Evolutionary conservation across 2,888 invertebrate species (phyloP).

Genomic region (Pristionchus arcanus): DNA sequence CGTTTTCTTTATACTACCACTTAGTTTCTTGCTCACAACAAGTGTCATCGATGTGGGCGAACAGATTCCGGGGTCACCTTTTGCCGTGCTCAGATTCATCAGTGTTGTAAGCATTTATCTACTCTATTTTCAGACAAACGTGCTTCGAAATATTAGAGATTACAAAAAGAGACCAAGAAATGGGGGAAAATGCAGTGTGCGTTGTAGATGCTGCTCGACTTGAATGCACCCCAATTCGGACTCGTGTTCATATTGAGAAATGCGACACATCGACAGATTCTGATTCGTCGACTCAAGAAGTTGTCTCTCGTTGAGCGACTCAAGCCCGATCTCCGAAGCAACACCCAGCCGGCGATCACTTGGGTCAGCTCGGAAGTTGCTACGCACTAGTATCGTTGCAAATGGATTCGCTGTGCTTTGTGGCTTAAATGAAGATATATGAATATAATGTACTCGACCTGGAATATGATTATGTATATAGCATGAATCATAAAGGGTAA

Average conservation of each 20-base stretch:
- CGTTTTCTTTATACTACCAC: background rate
- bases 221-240: background rate
- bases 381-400: too few relatives aligned
- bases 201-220: background rate
- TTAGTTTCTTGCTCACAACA: background rate
- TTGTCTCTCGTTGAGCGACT: background rate
- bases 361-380: background rate
- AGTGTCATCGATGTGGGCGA: background rate
- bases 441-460: background rate
- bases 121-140: background rate
- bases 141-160: background rate
- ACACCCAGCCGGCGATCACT: background rate
- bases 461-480: too few relatives aligned
- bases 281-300: background rate
- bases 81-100: background rate
- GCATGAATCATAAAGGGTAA: too few relatives aligned
- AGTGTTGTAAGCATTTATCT: background rate
- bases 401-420: too few relatives aligned
- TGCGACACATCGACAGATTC: background rate
- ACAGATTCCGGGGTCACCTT: background rate
- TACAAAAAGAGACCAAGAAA: background rate
- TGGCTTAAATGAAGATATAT: too few relatives aligned
- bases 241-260: background rate
- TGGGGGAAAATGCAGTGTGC: background rate
- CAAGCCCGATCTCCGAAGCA: rapidly evolving